These are phyloP conservation scores for Pantelozetes paolii DNA, from an alignment of 2,888 invertebrate species.

Conservation along the genomic window DNA sequence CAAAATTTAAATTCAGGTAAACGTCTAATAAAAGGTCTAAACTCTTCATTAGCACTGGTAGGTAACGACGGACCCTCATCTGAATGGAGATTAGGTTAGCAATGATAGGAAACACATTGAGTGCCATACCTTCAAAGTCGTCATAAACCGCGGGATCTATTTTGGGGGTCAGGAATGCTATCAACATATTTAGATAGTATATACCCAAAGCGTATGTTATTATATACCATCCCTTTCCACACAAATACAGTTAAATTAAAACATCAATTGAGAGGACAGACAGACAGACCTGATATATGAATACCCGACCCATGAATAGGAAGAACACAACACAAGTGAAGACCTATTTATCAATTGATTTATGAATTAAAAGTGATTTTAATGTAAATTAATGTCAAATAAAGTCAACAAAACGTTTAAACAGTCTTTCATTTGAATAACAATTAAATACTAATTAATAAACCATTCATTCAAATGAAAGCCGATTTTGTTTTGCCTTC, in stretches of 20 bases:
- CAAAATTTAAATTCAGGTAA: constrained; percentile 99
- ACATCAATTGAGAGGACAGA: constrained; percentile 41
- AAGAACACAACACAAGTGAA: constrained; percentile 38
- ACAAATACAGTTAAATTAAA: not conserved
- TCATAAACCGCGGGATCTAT: constrained; percentile 70
- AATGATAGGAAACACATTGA: not conserved
- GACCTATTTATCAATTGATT: constrained; percentile 4
- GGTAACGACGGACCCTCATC: constrained; percentile 91
- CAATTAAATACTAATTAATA: no score
- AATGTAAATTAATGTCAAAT: not conserved
- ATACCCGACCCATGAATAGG: constrained; percentile 62
- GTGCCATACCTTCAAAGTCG: constrained; percentile 47
- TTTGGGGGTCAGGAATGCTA: constrained; percentile 99
- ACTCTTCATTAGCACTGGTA: constrained; percentile 91
- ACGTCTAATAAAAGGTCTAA: constrained; percentile 91
- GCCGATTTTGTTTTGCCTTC: no score
- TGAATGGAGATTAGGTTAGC: constrained; percentile 48
- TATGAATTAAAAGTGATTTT: not conserved
- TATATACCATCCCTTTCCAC: constrained; percentile 92
- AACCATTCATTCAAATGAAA: no score
- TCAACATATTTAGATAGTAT: constrained; percentile 97
- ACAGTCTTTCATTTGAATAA: not conserved
- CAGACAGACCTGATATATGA: constrained; percentile 69
- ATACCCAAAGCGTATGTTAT: constrained; percentile 98
- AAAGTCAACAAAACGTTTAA: not conserved